Percentiles rank a stretch among this genome's conserved stretches.
Evolutionary conservation across 2,113 vertebrate genomes (phyloP).

Genomic region (Mellivora capensis): DNA sequence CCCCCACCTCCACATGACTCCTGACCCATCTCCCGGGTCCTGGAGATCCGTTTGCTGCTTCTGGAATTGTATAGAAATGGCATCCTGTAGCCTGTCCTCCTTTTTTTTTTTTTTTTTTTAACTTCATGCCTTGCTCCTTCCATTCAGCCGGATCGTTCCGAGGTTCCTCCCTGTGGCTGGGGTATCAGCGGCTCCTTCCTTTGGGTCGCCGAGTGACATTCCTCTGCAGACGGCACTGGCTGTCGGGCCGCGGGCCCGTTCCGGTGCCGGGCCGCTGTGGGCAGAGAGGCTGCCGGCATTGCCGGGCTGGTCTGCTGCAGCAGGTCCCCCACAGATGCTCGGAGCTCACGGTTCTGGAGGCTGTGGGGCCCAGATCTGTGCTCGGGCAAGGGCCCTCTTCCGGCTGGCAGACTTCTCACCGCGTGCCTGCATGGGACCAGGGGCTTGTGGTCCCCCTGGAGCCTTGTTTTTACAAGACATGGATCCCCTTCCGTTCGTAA

Average conservation of each 20-base stretch:
- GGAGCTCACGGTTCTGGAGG: neutral
- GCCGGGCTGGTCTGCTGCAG: too few relatives aligned
- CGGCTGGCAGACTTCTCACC: too few relatives aligned
- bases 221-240: fast-evolving
- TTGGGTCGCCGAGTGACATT: neutral
- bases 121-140: neutral
- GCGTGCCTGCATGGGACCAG: fast-evolving
- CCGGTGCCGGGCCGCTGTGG: too few relatives aligned
- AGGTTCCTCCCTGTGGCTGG: neutral
- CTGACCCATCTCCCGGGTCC: neutral
- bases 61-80: neutral
- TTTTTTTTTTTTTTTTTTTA: fast-evolving
- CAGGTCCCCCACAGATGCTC: too few relatives aligned
- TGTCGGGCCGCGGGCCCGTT: too few relatives aligned
- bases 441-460: neutral
- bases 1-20: neutral
- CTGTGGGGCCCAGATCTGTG: neutral
- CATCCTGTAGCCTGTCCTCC: fast-evolving
- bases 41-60: neutral
- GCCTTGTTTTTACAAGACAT: neutral
- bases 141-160: neutral
- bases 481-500: neutral
- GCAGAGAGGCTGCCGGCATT: too few relatives aligned
- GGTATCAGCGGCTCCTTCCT: fast-evolving
- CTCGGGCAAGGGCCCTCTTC: neutral